A percentile compares a stretch with the other conserved stretches of the same genome.
These are phyloP conservation scores for Chaetura pelagica DNA, from an alignment of 2,113 vertebrate genomes.

Conservation along the genomic window DNA sequence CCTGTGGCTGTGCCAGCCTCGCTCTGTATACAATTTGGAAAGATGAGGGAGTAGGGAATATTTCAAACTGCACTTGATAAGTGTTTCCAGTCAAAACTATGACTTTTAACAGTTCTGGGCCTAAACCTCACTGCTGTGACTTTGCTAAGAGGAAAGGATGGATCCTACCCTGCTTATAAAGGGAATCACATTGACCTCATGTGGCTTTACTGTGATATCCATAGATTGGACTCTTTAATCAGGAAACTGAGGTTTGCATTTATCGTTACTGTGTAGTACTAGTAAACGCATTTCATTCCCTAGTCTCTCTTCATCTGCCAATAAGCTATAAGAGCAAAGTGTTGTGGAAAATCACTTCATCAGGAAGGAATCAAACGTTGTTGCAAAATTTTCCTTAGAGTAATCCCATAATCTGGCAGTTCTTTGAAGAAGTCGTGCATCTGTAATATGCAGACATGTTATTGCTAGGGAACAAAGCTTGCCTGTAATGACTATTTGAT, in stretches of 20 bases:
- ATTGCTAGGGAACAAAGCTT: constrained; percentile 27
- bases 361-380: constrained; percentile 24
- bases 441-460: constrained; percentile 11
- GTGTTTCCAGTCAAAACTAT: not conserved
- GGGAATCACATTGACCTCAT: not conserved
- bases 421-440: constrained; percentile 21
- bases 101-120: not conserved
- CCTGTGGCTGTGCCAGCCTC: not conserved
- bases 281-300: not conserved
- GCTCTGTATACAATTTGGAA: not conserved
- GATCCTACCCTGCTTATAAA: not conserved
- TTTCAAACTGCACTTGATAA: not conserved
- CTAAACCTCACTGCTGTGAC: not conserved
- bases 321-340: not conserved
- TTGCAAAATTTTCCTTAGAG: constrained; percentile 55
- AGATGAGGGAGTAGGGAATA: not conserved
- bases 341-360: constrained; percentile 62
- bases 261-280: not conserved
- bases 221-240: not conserved
- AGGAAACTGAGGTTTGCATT: not conserved
- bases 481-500: not conserved
- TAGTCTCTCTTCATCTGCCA: not conserved
- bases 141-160: not conserved
- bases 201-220: not conserved
- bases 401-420: constrained; percentile 10